Base-by-base conservation (phyloP, 2,797 vertebrate genomes). In the Gallirallus australis region DNA sequence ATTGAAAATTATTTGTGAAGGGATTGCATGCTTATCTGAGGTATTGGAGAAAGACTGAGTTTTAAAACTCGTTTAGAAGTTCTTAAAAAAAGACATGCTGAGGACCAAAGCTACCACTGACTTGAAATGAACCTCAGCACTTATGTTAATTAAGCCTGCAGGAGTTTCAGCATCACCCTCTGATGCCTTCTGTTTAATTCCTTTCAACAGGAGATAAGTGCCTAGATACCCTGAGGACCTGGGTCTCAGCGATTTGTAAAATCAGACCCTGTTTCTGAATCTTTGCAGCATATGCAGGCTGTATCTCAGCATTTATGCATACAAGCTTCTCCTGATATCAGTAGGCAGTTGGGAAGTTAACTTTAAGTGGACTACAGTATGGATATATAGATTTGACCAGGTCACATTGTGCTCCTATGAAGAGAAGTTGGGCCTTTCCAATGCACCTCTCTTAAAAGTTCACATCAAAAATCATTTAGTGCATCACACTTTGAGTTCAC, bases 131-230 rank as follows among this genome's bases (percentile, higher is more conserved):
- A 85, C 31, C 12, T 96, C 82, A 89, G 59, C 64, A 79, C 64
- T 92, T 89, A 61, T 18, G 47, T 70, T 91, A 94, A 96, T 92
- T 57, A 93, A 90, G 54, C 59, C 78, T 86, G 45, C 52, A 84
- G 90, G 86, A 90, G 39, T 66, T 95, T 95, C 65, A 66, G 17
- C 40, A 90, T 90, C 61, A 78, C 30, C 50, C 75, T 92, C 85
- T 79, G 91, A 82, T 85, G 59, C 86, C 84, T 94, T 94, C 89
- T 96, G 83, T 89, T 91, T 84, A 94, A 93, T 90, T 93, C 78
- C 31, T 24, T 94, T 76, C 84, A 85, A 59, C 17, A 66, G 70
- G 59, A 92, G 66, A 47, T 84, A 89, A 96, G 59, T 50, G 59
- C 47, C 37, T 86, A 76, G 60, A 66, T 59, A 92, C 60, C 81